Evolutionary conservation across 2,113 vertebrate species (phyloP), one percentile per base, ranked within the genome.

Genomic region (Sceloporus tristichus): DNA sequence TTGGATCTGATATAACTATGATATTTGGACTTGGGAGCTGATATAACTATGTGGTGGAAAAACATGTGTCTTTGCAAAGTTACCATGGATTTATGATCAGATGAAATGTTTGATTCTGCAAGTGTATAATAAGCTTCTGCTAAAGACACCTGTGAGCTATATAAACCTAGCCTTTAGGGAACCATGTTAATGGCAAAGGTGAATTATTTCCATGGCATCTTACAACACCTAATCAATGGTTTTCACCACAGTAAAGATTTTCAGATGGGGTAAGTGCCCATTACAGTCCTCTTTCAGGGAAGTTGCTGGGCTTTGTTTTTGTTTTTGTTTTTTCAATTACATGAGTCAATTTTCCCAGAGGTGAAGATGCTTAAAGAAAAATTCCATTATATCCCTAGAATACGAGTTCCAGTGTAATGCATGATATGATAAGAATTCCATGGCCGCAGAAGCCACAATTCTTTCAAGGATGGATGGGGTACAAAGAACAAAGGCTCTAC

Each of bases 181-280:
- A 86, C 48, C 25, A 84, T 66, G 79, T 77, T 87, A 82, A 73
- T 54, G 59, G 92, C 34, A 54, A 54, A n/a, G 25, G 83, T 82
- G 5, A 89, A 71, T 48, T 62, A 13, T 29, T 76, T 88, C 48
- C 82, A 80, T 13, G 29, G 34, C 84, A 90, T n/a, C 21, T 40
- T 91, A 38, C 29, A 79, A 80, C 14, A 82, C 2, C 29, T 88
- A 81, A 91, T 89, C 70, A 85, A 91, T 82, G 59, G 54, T 13
- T 84, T 92, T 91, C 77, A 38, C 23, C 85, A 71, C 73, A 86
- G 27, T 53, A 86, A 86, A 27, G 16, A 79, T 90, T 88, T 85
- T 83, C 18, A 92, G 81, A 89, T 53, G 8, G 74, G 80, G 4
- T 85, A 90, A 82, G 53, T 88, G 40, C 29, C 81, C 59, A 0